Base-by-base conservation (phyloP, 2,888 invertebrate genomes). In the Synanthedon vespiformis region DNA sequence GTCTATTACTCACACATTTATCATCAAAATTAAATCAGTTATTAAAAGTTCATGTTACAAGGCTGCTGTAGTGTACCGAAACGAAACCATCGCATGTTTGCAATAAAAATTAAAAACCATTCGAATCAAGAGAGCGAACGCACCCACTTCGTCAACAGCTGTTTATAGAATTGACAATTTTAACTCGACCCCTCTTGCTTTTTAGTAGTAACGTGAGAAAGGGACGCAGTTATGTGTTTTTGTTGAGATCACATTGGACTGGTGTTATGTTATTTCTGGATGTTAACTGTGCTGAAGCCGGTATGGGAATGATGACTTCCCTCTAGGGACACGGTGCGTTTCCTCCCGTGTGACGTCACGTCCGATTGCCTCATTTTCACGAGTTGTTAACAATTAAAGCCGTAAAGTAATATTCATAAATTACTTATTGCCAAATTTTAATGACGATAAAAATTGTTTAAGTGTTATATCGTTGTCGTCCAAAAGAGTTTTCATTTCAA, bases 291-390 rank as follows among this genome's bases (percentile, higher is more conserved):
- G 60, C 61, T 62, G 67, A 62, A 40, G 66, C 62, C 67, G 67
- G 69, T 81, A 83, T 84, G 84, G 82, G 82, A 84, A 82, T 78
- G 75, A 78, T 70, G 74, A 76, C 80, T 80, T 81, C 78, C 79
- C 69, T 65, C 67, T 67, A 66, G 72, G 72, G 77, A 76, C 75
- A 73, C 72, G 72, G 68, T 67, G 71, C 73, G 74, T 74, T 84
- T 81, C 83, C 81, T 77, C 61, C 34, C 60, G 56, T 52, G 59
- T 80, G 80, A 79, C 77, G 80, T 81, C 84, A 84, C 69, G 72
- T 80, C 79, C 80, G 65, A 73, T 61, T 58, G 55, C 51, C 49
- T 34, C 34, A 34, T 34, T 34, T 34, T 34, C 34, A 34, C 34
- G 10, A 34, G 34, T 34, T 34, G 10, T 34, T 34, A 34, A 34